Conservation (phyloP, 1,140 invertebrate species). For the Drosophila willistoni region DNA sequence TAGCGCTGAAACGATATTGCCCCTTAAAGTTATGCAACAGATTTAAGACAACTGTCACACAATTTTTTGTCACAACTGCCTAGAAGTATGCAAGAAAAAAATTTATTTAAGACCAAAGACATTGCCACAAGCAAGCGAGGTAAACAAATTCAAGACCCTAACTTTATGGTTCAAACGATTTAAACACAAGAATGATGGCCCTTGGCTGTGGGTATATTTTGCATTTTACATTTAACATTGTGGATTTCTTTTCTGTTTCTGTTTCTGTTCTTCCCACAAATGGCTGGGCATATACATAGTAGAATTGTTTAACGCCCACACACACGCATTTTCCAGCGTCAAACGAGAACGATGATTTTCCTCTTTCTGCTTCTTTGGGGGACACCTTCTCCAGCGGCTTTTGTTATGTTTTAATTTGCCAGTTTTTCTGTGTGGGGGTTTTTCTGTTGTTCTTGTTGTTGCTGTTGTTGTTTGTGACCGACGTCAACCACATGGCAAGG, state of each 20-base stretch:
- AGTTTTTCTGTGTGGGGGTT: slow-evolving; percentile 29
- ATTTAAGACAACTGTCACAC: slow-evolving; percentile 14
- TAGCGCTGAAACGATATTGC: slow-evolving; percentile 27
- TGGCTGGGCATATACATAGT: slow-evolving; percentile 27
- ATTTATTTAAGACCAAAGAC: slow-evolving; percentile 4
- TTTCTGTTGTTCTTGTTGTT: background rate
- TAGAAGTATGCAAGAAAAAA: background rate
- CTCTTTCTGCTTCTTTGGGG: slow-evolving; percentile 15
- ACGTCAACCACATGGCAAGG: slow-evolving; percentile 32
- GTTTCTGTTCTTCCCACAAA: slow-evolving; percentile 3
- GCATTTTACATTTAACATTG: slow-evolving; percentile 1
- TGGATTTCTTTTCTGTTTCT: slow-evolving; percentile 4
- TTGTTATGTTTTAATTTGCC: slow-evolving; percentile 75
- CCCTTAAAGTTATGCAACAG: slow-evolving; percentile 38
- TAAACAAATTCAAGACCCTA: slow-evolving; percentile 44
- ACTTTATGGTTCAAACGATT: slow-evolving; percentile 50
- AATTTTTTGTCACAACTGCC: background rate
- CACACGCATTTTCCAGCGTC: slow-evolving; percentile 24
- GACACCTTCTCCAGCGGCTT: slow-evolving; percentile 37
- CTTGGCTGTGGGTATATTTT: slow-evolving; percentile 21
- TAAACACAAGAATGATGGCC: slow-evolving; percentile 17
- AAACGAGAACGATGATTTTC: slow-evolving; percentile 22
- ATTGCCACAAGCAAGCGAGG: slow-evolving; percentile 27
- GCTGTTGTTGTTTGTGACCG: slow-evolving; percentile 28
- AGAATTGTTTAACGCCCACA: slow-evolving; percentile 47